Evolutionary conservation across 2,888 invertebrate genomes (phyloP).

Genomic region (Mimas tiliae): DNA sequence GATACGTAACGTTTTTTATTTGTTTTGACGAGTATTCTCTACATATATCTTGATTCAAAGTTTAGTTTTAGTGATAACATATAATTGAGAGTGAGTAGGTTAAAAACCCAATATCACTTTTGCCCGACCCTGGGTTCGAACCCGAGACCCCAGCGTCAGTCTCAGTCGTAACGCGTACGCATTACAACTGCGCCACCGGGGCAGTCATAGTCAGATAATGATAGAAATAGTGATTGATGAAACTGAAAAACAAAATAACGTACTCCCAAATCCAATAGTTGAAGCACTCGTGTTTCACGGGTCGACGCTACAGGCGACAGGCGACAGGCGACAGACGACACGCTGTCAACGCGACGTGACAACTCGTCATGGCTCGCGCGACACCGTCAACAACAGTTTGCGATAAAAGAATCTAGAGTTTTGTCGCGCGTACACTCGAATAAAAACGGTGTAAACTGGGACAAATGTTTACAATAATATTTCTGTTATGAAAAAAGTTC

Average conservation of each 20-base stretch:
- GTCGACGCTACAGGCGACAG: conserved; percentile 13
- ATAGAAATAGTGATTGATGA: conserved; percentile 15
- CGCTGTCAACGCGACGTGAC: conserved; percentile 36
- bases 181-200: too few species aligned
- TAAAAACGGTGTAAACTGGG: conserved; percentile 35
- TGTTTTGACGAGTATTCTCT: too few species aligned
- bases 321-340: conserved; percentile 24
- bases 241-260: neutral
- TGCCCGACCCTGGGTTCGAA: too few species aligned
- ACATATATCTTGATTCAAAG: too few species aligned
- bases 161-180: too few species aligned
- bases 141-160: too few species aligned
- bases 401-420: conserved; percentile 38
- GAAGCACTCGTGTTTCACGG: conserved; percentile 18
- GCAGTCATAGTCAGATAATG: too few species aligned
- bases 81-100: too few species aligned
- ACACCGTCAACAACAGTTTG: conserved; percentile 44
- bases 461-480: conserved; percentile 20
- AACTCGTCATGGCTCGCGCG: conserved; percentile 34
- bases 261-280: conserved; percentile 17
- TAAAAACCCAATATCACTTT: too few species aligned
- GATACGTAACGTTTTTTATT: too few species aligned
- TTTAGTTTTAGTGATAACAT: too few species aligned
- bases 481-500: neutral
- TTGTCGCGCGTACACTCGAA: conserved; percentile 33